Percentiles rank a stretch among this genome's conserved stretches.
Conservation (phyloP, 2,113 vertebrate genomes). For the Tinamus guttatus region DNA sequence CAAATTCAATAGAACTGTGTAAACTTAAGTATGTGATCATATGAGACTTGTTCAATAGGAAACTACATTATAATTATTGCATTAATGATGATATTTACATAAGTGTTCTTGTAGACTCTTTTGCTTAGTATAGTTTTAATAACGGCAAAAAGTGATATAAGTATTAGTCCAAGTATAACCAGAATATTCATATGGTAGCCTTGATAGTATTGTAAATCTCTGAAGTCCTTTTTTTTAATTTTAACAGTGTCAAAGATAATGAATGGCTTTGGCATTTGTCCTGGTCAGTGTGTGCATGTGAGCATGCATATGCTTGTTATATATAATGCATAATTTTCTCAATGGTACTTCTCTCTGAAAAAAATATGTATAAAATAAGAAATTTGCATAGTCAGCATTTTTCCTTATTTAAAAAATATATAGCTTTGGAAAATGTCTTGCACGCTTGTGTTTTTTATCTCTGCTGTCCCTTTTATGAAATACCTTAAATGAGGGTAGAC, state of each 20-base stretch:
- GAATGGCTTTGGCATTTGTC: neutral
- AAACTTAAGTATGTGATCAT: rapidly evolving
- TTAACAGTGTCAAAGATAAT: neutral
- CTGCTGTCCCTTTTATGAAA: neutral
- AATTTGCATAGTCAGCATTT: neutral
- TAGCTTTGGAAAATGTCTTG: neutral
- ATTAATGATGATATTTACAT: neutral
- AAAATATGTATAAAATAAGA: neutral
- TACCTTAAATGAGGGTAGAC: neutral
- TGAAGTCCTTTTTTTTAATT: neutral
- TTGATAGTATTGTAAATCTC: neutral
- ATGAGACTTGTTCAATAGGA: neutral
- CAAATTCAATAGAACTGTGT: neutral
- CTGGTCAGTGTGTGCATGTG: neutral
- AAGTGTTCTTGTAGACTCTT: neutral
- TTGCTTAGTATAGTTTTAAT: neutral
- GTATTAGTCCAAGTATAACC: neutral
- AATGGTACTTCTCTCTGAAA: neutral
- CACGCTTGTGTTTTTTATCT: neutral
- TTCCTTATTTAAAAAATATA: neutral
- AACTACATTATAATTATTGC: neutral
- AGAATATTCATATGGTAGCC: neutral
- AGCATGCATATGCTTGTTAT: neutral
- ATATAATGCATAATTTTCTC: neutral
- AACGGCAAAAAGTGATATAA: neutral